phyloP scores from a whole-genome alignment of 1,140 invertebrate species.

The Lordiphosa collinella region DNA sequence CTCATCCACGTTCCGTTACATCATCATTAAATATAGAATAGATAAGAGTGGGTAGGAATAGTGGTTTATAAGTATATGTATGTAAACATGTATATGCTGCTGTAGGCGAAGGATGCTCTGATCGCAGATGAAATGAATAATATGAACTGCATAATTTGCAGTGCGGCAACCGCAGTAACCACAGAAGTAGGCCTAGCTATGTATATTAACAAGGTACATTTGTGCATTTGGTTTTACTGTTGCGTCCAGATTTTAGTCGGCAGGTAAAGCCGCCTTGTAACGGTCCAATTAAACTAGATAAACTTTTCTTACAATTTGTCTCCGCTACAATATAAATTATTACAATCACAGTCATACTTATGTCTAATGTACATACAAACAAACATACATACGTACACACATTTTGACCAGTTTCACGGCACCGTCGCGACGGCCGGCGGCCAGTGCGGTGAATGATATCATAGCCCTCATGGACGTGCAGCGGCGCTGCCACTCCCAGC shows the following conservation, averaged over 20 bases:
- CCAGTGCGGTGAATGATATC: conserved; percentile 63
- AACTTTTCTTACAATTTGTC: conserved; percentile 17
- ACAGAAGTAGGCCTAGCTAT: no score
- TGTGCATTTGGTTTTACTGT: no score
- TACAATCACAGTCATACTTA: conserved; percentile 19
- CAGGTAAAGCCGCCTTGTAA: conserved; percentile 30
- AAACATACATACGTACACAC: conserved; percentile 2
- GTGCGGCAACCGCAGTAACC: no score
- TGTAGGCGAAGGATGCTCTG: no score
- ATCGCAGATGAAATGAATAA: no score
- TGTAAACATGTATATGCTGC: no score
- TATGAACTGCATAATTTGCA: no score
- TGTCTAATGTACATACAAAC: neutral
- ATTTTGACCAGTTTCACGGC: conserved; percentile 47
- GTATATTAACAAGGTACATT: no score
- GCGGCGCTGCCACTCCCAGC: conserved; percentile 15
- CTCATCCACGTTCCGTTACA: conserved; percentile 56
- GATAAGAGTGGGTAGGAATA: conserved; percentile 38
- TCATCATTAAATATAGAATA: conserved; percentile 76
- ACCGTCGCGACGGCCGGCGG: conserved; percentile 23
- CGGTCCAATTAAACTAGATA: conserved; percentile 32
- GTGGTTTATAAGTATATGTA: conserved; percentile 31
- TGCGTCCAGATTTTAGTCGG: no score
- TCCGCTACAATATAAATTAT: conserved; percentile 52
- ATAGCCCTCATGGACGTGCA: conserved; percentile 30